These are phyloP conservation scores for Liparis tanakae DNA, from an alignment of 2,797 vertebrate genomes.

Conservation along the genomic window DNA sequence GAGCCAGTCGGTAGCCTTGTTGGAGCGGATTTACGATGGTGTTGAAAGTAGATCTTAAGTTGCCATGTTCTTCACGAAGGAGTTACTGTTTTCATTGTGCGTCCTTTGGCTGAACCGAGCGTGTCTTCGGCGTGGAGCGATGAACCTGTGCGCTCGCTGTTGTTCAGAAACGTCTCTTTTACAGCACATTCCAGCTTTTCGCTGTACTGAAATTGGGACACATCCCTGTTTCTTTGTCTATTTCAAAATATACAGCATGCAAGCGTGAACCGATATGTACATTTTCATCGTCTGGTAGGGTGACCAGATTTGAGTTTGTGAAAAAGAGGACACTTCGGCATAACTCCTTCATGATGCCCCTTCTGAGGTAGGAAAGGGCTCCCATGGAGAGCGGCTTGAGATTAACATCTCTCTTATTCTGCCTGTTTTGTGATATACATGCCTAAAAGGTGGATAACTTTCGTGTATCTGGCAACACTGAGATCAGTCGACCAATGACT, in stretches of 20 bases:
- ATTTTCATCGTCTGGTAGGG: background rate
- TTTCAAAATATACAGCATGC: slow-evolving; percentile 1
- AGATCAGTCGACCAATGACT: too few relatives aligned
- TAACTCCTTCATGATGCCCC: too few relatives aligned
- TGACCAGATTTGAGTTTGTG: too few relatives aligned
- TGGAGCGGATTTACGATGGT: slow-evolving; percentile 37
- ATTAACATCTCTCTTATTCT: too few relatives aligned
- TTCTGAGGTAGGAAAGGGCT: too few relatives aligned
- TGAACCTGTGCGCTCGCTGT: slow-evolving; percentile 19
- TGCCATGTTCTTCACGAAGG: slow-evolving; percentile 28
- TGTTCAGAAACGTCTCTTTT: background rate
- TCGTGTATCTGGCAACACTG: too few relatives aligned
- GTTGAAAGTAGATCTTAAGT: slow-evolving; percentile 38
- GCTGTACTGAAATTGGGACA: slow-evolving; percentile 3
- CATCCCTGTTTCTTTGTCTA: slow-evolving; percentile 1
- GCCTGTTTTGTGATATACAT: too few relatives aligned
- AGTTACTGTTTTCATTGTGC: slow-evolving; percentile 17
- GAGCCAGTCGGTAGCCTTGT: slow-evolving; percentile 27
- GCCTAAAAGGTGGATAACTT: too few relatives aligned
- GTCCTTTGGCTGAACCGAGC: slow-evolving; percentile 36
- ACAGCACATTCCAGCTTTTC: background rate
- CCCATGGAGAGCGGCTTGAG: too few relatives aligned
- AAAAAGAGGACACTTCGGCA: too few relatives aligned
- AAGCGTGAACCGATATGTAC: background rate
- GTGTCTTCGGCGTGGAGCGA: slow-evolving; percentile 7